These are phyloP conservation scores for Tinea semifulvella DNA, from an alignment of 2,888 invertebrate genomes.

Conservation along the genomic window DNA sequence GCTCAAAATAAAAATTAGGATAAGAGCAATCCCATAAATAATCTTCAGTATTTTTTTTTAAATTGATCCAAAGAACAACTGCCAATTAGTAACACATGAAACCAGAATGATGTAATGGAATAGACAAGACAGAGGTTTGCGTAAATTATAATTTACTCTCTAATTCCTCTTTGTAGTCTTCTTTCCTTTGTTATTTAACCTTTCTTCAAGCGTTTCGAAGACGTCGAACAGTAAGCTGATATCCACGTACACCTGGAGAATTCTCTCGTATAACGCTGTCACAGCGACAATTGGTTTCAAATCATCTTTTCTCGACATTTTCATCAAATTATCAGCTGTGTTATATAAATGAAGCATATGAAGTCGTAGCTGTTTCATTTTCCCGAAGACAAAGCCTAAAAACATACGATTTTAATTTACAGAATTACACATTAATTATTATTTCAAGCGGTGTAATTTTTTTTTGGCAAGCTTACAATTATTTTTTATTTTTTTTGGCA, in stretches of 20 bases:
- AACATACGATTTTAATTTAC: too few relatives aligned
- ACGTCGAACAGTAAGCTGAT: background rate
- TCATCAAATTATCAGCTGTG: background rate
- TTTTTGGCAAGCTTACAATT: too few relatives aligned
- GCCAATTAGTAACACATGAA: too few relatives aligned
- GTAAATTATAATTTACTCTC: background rate
- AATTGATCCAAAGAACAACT: too few relatives aligned
- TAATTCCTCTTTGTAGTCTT: background rate
- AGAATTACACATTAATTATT: too few relatives aligned
- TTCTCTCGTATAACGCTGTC: background rate
- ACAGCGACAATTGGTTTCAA: background rate
- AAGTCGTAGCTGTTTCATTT: background rate
- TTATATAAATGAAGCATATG: background rate
- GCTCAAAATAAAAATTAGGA: too few relatives aligned
- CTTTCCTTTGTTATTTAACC: background rate
- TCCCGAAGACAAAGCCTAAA: background rate
- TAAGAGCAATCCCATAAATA: too few relatives aligned
- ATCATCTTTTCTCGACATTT: background rate
- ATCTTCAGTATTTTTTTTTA: too few relatives aligned
- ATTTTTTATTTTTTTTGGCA: too few relatives aligned
- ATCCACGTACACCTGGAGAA: background rate
- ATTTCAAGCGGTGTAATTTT: too few relatives aligned
- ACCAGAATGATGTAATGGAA: too few relatives aligned
- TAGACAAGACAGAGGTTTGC: too few relatives aligned
- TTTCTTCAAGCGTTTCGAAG: background rate